A percentile compares a stretch with the other conserved stretches of the same genome.
Conservation (phyloP, 2,888 invertebrate genomes). For the Dasypolia templi region DNA sequence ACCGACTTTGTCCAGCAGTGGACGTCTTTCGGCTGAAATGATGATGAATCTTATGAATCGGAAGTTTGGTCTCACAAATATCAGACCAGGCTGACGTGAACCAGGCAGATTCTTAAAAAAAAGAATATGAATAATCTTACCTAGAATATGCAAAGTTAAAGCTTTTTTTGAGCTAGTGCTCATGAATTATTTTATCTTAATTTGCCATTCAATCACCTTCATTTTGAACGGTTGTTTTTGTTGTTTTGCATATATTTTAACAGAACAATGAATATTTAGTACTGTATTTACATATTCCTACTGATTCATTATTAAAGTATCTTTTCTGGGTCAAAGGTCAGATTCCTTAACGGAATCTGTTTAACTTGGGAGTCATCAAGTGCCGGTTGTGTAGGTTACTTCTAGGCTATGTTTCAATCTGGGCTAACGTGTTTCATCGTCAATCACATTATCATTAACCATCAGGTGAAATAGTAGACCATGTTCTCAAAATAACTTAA, state of each 20-base stretch:
- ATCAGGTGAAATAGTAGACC: too few species aligned
- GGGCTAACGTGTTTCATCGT: too few species aligned
- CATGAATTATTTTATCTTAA: constrained; percentile 47
- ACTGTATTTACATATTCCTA: constrained; percentile 29
- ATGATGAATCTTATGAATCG: not conserved
- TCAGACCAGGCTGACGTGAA: too few species aligned
- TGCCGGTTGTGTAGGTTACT: too few species aligned
- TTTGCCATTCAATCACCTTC: constrained; percentile 21
- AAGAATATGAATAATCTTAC: too few species aligned
- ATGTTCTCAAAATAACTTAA: too few species aligned
- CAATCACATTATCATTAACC: too few species aligned
- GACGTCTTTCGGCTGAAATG: too few species aligned
- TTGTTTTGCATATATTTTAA: constrained; percentile 20
- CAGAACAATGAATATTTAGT: constrained; percentile 34
- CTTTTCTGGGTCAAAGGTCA: not conserved
- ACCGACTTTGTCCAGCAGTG: too few species aligned
- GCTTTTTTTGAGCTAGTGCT: constrained; percentile 24
- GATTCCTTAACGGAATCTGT: not conserved
- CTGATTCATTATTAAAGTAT: not conserved
- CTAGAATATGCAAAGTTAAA: constrained; percentile 29
- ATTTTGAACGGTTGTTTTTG: constrained; percentile 34
- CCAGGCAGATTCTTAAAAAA: not conserved
- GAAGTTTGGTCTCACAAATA: not conserved
- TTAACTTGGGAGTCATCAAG: not conserved
- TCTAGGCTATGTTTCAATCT: too few species aligned